Conservation (phyloP, 2,113 vertebrate genomes). For the Sturnus vulgaris region DNA sequence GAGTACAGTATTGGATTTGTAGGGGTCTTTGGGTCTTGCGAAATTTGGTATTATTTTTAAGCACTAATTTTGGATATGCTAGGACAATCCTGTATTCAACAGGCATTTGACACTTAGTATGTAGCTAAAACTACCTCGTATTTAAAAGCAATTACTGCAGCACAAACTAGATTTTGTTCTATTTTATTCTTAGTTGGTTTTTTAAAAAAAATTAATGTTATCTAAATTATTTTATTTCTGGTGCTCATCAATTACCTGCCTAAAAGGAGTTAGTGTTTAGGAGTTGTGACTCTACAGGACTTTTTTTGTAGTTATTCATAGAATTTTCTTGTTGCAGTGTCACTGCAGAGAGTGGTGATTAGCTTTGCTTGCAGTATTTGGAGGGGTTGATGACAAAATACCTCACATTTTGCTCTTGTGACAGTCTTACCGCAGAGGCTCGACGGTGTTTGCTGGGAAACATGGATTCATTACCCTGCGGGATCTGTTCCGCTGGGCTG, state of each 20-base stretch:
- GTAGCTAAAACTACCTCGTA: rapidly evolving
- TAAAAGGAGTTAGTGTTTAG: neutral
- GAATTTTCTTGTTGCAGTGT: neutral
- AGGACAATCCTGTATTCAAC: neutral
- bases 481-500: constrained; percentile 96
- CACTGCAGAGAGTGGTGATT: neutral
- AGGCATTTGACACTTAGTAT: neutral
- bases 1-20: neutral
- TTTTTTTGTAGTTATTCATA: neutral
- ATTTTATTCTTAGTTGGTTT: neutral
- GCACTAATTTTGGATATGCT: neutral
- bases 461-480: constrained; percentile 94
- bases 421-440: constrained; percentile 89
- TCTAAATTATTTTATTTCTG: neutral
- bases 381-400: neutral
- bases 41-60: neutral
- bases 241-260: neutral
- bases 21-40: neutral
- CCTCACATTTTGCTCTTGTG: neutral
- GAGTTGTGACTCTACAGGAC: neutral
- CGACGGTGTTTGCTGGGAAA: constrained; percentile 95
- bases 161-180: neutral
- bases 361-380: neutral
- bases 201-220: neutral
- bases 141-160: neutral